Evolutionary conservation across 1,140 invertebrate genomes (phyloP), one percentile per base, ranked within the genome.

Genomic region (Drosophila ironensis): DNA sequence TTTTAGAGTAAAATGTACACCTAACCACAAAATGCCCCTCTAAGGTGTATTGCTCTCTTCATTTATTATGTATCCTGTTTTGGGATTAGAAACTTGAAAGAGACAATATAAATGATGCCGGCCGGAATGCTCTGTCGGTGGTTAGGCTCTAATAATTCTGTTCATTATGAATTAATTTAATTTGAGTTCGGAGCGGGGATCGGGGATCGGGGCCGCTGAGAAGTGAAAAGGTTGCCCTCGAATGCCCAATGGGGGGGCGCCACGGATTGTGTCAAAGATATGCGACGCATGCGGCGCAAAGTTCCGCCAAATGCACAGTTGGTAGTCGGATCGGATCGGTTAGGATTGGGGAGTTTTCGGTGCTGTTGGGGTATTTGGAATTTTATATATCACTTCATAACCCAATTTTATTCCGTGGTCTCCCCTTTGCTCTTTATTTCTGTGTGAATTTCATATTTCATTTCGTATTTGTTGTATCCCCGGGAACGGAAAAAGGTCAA

Each of bases 161-260:
- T 86, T 84, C 69, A 86, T 84, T 82, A 82, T 82, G 80, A 84
- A 82, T 84, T 82, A 78, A 82, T 82, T 82, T 84, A 78, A 78
- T 78, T 80, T 53, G 75, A 74, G 70, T 38, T 48, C 66, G 38
- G 25, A 14, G 46, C 60, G 50, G 48, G 48, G 40, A 57, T 8
- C 24, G 33, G 6, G 19, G 4, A n/a, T 19, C 42, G 28, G 17
- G 22, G 33, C 27, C 4, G n/a, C 7, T 11, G 16, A n/a, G 63
- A 68, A 66, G 41, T 56, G 41, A 77, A 82, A 82, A 84, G 77
- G 80, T 84, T 82, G 73, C 78, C 77, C 69, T 82, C 80, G 73
- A 74, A 71, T 46, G 75, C 73, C 46, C 78, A 48, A 73, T 80
- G 78, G 78, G 78, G 72, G 78, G 78, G 74, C 80, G 78, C 78